A percentile compares a stretch with the other conserved stretches of the same genome.
Evolutionary conservation across 2,888 invertebrate species (phyloP).

Genomic region (Nymphalis urticae): DNA sequence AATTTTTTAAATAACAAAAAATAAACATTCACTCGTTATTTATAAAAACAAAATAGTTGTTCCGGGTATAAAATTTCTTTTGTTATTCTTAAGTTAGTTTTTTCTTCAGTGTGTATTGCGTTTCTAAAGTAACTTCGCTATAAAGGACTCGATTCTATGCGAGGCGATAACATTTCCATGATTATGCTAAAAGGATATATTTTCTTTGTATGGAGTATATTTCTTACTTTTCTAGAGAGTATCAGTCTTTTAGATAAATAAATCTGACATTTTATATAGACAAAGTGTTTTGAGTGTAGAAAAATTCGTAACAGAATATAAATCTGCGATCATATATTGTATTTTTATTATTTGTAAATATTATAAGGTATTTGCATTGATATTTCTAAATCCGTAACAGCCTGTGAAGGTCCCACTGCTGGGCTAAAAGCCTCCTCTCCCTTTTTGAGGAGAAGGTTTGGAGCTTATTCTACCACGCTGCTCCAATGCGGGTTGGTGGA

Average conservation of each 20-base stretch:
- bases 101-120: constrained; percentile 46
- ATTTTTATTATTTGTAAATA: neutral
- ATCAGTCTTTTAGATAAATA: constrained; percentile 14
- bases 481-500: too few relatives aligned
- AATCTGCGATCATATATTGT: constrained; percentile 8
- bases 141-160: constrained; percentile 60
- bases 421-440: too few relatives aligned
- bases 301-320: constrained; percentile 23
- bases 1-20: too few relatives aligned
- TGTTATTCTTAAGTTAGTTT: constrained; percentile 19
- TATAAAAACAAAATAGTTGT: constrained; percentile 1
- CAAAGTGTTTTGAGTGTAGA: constrained; percentile 37
- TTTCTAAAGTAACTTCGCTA: constrained; percentile 54
- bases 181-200: constrained; percentile 55
- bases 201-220: constrained; percentile 52
- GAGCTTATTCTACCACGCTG: too few relatives aligned
- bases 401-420: too few relatives aligned
- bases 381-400: too few relatives aligned
- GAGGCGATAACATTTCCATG: constrained; percentile 64
- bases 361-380: too few relatives aligned
- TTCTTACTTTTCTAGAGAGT: constrained; percentile 31
- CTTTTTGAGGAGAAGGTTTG: too few relatives aligned
- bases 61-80: constrained; percentile 20
- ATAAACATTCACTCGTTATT: neutral
- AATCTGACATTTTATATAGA: constrained; percentile 48